Conservation (phyloP, 2,888 invertebrate genomes). For the Gordius sp. region DNA sequence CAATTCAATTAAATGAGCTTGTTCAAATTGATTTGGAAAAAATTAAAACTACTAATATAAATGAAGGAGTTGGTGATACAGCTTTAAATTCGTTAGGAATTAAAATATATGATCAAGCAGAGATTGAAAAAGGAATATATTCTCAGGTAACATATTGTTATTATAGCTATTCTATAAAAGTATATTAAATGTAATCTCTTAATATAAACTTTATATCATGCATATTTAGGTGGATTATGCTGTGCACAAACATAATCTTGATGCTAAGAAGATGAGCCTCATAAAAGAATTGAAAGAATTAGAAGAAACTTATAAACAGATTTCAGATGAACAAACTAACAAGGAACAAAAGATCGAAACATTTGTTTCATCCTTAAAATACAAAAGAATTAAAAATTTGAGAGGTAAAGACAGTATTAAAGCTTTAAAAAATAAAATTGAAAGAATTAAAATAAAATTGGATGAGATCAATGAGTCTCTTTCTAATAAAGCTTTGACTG, state of each 20-base stretch:
- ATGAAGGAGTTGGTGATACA: not conserved
- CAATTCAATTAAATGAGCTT: not conserved
- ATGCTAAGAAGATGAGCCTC: not conserved
- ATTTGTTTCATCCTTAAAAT: no score
- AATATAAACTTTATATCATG: no score
- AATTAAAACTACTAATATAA: not conserved
- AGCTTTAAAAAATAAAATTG: no score
- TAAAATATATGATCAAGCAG: constrained; percentile 8
- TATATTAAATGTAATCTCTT: no score
- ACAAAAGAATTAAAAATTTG: no score
- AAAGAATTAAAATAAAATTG: no score
- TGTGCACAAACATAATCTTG: not conserved
- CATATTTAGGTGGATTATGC: not conserved
- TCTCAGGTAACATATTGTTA: not conserved
- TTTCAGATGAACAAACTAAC: not conserved
- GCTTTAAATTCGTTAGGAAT: not conserved
- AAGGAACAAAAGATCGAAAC: no score
- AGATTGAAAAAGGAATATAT: not conserved
- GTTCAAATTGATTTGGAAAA: not conserved
- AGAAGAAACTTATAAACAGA: not conserved
- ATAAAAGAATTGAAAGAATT: not conserved
- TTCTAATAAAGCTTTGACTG: no score
- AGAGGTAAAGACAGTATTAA: no score
- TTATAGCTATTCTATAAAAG: no score
- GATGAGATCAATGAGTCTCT: no score